A percentile compares a stretch with the other conserved stretches of the same genome.
Conservation (phyloP, 2,113 vertebrate species). For the Psittacara wagleri region DNA sequence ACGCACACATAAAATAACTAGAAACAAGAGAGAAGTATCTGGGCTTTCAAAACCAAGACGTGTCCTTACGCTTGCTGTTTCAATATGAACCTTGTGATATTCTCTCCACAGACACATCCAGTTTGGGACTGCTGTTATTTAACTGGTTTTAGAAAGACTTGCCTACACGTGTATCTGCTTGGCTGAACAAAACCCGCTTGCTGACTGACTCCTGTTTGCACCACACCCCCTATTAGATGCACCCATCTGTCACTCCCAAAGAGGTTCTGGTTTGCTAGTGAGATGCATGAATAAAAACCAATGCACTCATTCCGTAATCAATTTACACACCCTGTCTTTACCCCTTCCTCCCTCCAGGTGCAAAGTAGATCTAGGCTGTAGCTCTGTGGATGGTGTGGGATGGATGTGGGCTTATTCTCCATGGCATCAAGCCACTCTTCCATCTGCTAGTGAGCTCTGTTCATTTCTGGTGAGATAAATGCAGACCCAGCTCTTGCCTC, state of each 20-base stretch:
- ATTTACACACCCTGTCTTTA: background rate
- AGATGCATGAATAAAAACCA: background rate
- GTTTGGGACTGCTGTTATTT: background rate
- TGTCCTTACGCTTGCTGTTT: constrained; percentile 23
- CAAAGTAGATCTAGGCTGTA: background rate
- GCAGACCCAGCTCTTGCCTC: background rate
- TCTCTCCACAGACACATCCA: constrained; percentile 22
- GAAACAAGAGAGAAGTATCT: constrained; percentile 50
- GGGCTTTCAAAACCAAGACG: constrained; percentile 47
- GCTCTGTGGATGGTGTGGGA: background rate
- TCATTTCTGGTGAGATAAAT: background rate
- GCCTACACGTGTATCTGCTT: background rate
- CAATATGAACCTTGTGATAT: background rate
- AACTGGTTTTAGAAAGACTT: background rate
- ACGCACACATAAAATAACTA: background rate
- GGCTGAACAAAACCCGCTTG: background rate
- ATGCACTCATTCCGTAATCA: background rate
- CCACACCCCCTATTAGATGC: background rate
- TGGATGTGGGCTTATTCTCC: background rate
- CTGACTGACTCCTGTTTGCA: background rate
- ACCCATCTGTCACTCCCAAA: background rate
- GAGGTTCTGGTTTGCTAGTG: background rate
- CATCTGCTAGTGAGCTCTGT: background rate
- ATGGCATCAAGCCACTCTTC: background rate
- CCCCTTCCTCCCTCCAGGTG: background rate